Evolutionary conservation across 2,888 invertebrate genomes (phyloP).

Genomic region (Drosophila greeni): DNA sequence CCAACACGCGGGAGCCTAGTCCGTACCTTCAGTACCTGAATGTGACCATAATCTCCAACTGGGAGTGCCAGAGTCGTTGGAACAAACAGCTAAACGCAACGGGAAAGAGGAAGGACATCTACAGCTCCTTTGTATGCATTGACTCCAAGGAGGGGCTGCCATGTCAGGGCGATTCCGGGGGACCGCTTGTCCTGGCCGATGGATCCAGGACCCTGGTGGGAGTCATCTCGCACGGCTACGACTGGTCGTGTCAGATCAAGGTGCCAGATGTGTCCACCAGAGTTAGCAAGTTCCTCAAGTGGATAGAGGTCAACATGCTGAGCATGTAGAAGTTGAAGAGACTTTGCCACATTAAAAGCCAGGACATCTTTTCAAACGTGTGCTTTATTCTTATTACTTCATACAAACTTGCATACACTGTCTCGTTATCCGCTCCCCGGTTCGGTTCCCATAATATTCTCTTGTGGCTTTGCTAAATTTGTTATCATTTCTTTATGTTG

Average conservation of each 20-base stretch:
- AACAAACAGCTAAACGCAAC: conserved; percentile 21
- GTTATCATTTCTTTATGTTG: conserved; percentile 47
- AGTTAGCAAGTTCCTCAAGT: conserved; percentile 41
- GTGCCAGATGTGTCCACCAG: conserved; percentile 56
- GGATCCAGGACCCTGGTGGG: conserved; percentile 49
- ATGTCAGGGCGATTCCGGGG: conserved; percentile 56
- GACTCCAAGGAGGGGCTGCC: conserved; percentile 50
- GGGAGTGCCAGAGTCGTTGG: conserved; percentile 47
- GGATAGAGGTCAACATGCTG: conserved; percentile 37
- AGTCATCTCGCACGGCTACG: conserved; percentile 60
- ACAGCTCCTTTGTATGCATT: conserved; percentile 48
- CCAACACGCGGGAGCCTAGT: conserved; percentile 1
- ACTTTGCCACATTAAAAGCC: conserved; percentile 23
- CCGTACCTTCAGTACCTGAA: conserved; percentile 39
- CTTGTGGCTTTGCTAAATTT: conserved; percentile 50
- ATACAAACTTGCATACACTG: conserved; percentile 66
- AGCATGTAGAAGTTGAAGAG: no score
- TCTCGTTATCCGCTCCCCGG: conserved; percentile 23
- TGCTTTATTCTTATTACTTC: conserved; percentile 77
- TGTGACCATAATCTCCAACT: conserved; percentile 45
- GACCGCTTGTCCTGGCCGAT: conserved; percentile 51
- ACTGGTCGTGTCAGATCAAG: conserved; percentile 32
- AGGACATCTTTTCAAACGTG: conserved; percentile 74
- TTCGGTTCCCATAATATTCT: conserved; percentile 48
- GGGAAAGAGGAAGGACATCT: conserved; percentile 23